Conservation (phyloP, 2,888 invertebrate genomes). For the Cyrtodaria siliqua region DNA sequence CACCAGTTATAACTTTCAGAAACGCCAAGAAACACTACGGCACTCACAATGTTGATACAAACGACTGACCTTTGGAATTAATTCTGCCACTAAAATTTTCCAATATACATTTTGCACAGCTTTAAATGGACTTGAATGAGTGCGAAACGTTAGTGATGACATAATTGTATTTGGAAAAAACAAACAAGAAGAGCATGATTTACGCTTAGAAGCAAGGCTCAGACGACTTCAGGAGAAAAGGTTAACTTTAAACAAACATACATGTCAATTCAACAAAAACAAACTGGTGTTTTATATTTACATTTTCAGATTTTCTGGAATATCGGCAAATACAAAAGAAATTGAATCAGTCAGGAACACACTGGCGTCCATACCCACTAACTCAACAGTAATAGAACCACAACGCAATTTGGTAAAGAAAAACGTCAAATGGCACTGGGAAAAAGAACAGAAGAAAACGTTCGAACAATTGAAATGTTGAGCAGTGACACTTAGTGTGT, state of each 20-base stretch:
- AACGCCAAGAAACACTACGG: constrained; percentile 58
- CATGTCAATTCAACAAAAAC: constrained; percentile 8
- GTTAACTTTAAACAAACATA: constrained; percentile 17
- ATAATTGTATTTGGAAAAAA: too few relatives aligned
- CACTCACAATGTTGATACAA: constrained; percentile 42
- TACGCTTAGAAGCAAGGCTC: constrained; percentile 67
- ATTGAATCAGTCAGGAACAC: background rate
- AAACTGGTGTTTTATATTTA: constrained; percentile 28
- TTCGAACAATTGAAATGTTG: constrained; percentile 61
- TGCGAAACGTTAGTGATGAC: too few relatives aligned
- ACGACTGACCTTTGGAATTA: constrained; percentile 27
- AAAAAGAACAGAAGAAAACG: constrained; percentile 36
- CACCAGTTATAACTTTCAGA: constrained; percentile 58
- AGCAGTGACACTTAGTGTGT: constrained; percentile 16
- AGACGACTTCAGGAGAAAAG: constrained; percentile 25
- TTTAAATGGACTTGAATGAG: too few relatives aligned
- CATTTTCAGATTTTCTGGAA: constrained; percentile 19
- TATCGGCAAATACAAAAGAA: constrained; percentile 24
- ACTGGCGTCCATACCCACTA: background rate
- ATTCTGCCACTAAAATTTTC: constrained; percentile 18
- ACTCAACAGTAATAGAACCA: background rate
- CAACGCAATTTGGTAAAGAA: constrained; percentile 28
- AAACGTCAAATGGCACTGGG: constrained; percentile 10
- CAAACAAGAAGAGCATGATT: background rate
- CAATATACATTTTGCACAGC: constrained; percentile 1